Percentiles rank a stretch among this genome's conserved stretches.
These are phyloP conservation scores for Nannoperca australis DNA, from an alignment of 2,797 vertebrate genomes.

Conservation along the genomic window DNA sequence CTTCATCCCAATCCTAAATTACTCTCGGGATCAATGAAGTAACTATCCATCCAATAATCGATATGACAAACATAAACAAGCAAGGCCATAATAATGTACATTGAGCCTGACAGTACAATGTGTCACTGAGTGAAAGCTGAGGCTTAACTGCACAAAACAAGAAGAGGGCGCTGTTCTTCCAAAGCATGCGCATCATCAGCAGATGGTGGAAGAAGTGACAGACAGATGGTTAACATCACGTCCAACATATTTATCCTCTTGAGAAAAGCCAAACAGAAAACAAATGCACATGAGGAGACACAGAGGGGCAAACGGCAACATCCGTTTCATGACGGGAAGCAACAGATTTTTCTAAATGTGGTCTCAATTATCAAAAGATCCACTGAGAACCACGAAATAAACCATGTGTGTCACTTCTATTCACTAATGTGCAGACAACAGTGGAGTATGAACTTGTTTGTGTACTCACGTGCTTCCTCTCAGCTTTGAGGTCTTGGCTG, in stretches of 20 bases:
- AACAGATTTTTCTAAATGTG: conserved; percentile 20
- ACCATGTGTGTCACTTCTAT: neutral
- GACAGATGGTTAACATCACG: conserved; percentile 65
- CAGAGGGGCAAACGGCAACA: conserved; percentile 28
- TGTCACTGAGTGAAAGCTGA: neutral
- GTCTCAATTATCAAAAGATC: neutral
- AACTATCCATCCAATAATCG: neutral
- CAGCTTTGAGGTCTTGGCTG: conserved; percentile 94
- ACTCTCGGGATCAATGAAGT: too few relatives aligned
- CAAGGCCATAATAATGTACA: neutral
- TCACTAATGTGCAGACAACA: neutral
- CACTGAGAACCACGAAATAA: neutral
- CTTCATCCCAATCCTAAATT: too few relatives aligned
- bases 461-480: conserved; percentile 94
- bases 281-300: conserved; percentile 21
- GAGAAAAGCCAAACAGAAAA: conserved; percentile 50
- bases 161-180: conserved; percentile 38
- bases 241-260: conserved; percentile 62
- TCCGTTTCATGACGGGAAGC: conserved; percentile 29
- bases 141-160: conserved; percentile 17
- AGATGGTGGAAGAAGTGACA: conserved; percentile 51
- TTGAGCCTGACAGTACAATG: neutral
- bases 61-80: neutral
- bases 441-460: neutral
- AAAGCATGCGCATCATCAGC: conserved; percentile 32